These are phyloP conservation scores for Bufo bufo DNA, from an alignment of 2,113 vertebrate genomes.

Conservation along the genomic window DNA sequence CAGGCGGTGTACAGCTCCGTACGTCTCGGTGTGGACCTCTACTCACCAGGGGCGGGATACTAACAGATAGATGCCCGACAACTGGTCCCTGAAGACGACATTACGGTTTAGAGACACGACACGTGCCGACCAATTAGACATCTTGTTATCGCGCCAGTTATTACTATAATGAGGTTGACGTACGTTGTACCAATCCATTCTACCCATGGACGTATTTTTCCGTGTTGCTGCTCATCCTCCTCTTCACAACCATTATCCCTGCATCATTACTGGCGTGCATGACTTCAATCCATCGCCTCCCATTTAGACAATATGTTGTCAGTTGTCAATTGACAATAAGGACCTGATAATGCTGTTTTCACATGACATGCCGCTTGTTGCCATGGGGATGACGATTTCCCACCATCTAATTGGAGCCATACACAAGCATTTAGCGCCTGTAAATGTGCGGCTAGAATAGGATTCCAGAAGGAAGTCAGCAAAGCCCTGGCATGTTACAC, in stretches of 20 bases:
- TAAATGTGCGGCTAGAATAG: not conserved
- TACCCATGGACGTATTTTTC: too few species aligned
- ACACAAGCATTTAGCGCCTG: conserved; percentile 37
- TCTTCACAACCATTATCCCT: not conserved
- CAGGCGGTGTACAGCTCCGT: too few species aligned
- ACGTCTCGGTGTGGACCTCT: too few species aligned
- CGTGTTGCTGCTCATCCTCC: not conserved
- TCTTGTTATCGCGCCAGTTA: too few species aligned
- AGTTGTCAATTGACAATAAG: conserved; percentile 46
- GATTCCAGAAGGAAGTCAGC: conserved; percentile 27
- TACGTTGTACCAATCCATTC: too few species aligned
- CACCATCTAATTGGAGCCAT: conserved; percentile 43
- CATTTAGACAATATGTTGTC: conserved; percentile 7
- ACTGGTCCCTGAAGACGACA: too few species aligned
- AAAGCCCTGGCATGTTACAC: too few species aligned
- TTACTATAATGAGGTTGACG: too few species aligned
- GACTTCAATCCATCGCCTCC: not conserved
- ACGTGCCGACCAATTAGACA: too few species aligned
- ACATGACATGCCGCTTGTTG: conserved; percentile 44
- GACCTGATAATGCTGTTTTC: conserved; percentile 19
- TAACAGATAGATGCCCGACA: too few species aligned
- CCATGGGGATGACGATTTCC: conserved; percentile 44
- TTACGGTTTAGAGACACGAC: too few species aligned
- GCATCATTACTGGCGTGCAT: not conserved
- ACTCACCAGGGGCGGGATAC: too few species aligned